Evolutionary conservation across 2,888 invertebrate species (phyloP).

Genomic region (Eumacrocentrus americanus): DNA sequence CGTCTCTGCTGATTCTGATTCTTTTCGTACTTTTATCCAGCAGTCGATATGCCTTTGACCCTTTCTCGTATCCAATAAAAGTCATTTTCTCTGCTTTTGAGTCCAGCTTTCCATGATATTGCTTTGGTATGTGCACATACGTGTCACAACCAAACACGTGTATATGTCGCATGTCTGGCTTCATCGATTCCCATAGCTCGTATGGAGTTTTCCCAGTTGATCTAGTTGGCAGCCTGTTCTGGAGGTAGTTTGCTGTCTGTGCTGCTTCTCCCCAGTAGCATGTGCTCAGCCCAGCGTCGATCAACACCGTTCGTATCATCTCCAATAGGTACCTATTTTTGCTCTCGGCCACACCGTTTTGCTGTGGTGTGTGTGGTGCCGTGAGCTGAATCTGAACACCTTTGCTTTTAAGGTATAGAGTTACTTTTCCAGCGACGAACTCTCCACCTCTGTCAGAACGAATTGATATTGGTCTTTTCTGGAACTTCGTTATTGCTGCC

Average conservation of each 20-base stretch:
- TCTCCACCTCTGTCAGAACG: slow-evolving; percentile 31
- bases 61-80: too few relatives aligned
- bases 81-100: slow-evolving; percentile 27
- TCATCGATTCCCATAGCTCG: slow-evolving; percentile 30
- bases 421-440: slow-evolving; percentile 24
- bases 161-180: slow-evolving; percentile 31
- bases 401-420: slow-evolving; percentile 11
- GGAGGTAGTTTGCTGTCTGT: slow-evolving; percentile 34
- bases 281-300: slow-evolving; percentile 20
- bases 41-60: too few relatives aligned
- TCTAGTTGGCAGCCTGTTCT: slow-evolving; percentile 31
- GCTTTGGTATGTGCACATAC: slow-evolving; percentile 29
- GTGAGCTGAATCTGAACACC: slow-evolving; percentile 32
- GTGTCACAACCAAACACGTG: slow-evolving; percentile 34
- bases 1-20: slow-evolving; percentile 35
- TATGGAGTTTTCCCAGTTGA: slow-evolving; percentile 29
- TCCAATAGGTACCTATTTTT: slow-evolving; percentile 22
- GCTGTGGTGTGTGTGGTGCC: slow-evolving; percentile 26
- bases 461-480: slow-evolving; percentile 24
- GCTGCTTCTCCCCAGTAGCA: too few relatives aligned
- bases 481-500: too few relatives aligned
- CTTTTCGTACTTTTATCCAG: slow-evolving; percentile 18
- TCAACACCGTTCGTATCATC: too few relatives aligned
- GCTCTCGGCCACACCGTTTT: slow-evolving; percentile 31
- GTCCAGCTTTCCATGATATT: slow-evolving; percentile 31